Evolutionary conservation across 2,888 invertebrate species (phyloP).

Genomic region (Vanessa cardui): DNA sequence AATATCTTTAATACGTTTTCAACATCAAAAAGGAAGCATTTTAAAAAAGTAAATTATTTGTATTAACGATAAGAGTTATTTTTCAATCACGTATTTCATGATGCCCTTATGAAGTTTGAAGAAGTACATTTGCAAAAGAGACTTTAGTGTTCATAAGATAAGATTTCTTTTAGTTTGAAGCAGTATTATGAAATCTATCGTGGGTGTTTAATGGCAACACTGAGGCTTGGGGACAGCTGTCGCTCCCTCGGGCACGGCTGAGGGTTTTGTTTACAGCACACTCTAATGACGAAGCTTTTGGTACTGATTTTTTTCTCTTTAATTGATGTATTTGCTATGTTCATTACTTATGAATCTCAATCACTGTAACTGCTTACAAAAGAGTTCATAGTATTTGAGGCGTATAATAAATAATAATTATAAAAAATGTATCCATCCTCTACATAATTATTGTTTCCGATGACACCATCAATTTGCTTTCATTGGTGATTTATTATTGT

Average conservation of each 20-base stretch:
- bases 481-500: conserved; percentile 45
- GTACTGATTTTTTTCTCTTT: conserved; percentile 32
- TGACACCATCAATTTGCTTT: conserved; percentile 40
- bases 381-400: neutral
- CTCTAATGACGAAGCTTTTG: conserved; percentile 70
- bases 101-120: conserved; percentile 34
- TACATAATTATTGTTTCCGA: conserved; percentile 35
- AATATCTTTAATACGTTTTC: conserved; percentile 14
- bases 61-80: conserved; percentile 44
- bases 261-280: conserved; percentile 76
- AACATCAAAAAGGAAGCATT: conserved; percentile 11
- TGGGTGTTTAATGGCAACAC: conserved; percentile 74
- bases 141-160: conserved; percentile 35
- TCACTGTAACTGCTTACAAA: neutral
- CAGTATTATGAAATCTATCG: conserved; percentile 54
- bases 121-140: conserved; percentile 20
- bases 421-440: neutral
- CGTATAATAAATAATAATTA: neutral
- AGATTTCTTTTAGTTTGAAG: conserved; percentile 46
- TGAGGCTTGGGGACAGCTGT: conserved; percentile 80
- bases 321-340: conserved; percentile 29
- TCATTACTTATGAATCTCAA: neutral
- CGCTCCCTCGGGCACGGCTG: conserved; percentile 69
- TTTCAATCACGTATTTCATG: conserved; percentile 45
- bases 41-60: conserved; percentile 47